Evolutionary conservation across 2,797 vertebrate genomes (phyloP).

Genomic region (Rhodeus uyekii): DNA sequence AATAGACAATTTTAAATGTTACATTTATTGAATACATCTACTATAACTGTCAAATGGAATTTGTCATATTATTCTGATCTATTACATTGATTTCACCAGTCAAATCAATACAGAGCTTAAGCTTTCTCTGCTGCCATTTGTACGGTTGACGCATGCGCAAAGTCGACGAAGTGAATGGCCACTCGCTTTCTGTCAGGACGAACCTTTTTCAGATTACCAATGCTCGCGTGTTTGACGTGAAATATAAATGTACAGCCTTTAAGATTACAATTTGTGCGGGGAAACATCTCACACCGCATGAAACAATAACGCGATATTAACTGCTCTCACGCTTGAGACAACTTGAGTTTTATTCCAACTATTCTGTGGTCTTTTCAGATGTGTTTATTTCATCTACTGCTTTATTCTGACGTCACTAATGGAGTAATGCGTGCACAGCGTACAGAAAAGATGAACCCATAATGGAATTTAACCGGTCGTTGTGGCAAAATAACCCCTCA

Average conservation of each 20-base stretch:
- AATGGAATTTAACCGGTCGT: background rate
- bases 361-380: background rate
- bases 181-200: background rate
- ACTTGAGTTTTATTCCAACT: background rate
- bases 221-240: background rate
- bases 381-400: background rate
- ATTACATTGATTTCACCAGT: background rate
- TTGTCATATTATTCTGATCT: background rate
- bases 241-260: background rate
- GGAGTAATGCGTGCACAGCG: too few species aligned
- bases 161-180: background rate
- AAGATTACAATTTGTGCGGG: background rate
- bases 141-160: background rate
- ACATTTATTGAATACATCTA: background rate
- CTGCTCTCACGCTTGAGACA: background rate
- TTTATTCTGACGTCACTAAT: background rate
- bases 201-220: background rate
- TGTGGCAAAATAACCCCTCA: background rate
- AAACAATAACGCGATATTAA: background rate
- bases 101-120: background rate
- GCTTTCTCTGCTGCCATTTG: background rate
- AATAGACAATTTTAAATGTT: background rate
- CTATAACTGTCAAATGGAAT: background rate
- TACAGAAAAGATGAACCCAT: background rate
- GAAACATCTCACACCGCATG: background rate